Conservation (phyloP, 2,888 invertebrate species). For the Lissonota sp. region DNA sequence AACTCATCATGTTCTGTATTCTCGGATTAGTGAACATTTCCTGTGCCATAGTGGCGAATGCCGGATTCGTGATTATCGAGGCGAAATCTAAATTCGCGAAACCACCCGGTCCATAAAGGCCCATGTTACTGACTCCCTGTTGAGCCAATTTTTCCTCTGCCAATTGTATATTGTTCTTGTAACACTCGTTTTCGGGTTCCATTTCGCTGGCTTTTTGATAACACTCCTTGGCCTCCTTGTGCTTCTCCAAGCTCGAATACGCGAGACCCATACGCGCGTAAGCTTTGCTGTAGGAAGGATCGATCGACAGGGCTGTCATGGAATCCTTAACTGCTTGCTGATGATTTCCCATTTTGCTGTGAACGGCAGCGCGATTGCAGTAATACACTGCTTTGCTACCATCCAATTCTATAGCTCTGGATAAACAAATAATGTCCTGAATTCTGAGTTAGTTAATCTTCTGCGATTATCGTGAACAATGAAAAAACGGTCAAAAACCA, state of each 20-base stretch:
- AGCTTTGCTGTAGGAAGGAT: constrained; percentile 97
- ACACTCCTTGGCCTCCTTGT: constrained; percentile 93
- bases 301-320: constrained; percentile 93
- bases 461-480: constrained; percentile 60
- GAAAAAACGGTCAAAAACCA: background rate
- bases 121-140: constrained; percentile 70
- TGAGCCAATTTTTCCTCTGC: constrained; percentile 88
- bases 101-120: constrained; percentile 71
- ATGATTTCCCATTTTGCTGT: constrained; percentile 94
- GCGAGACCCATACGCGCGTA: constrained; percentile 96
- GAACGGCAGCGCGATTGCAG: constrained; percentile 98
- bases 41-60: constrained; percentile 93
- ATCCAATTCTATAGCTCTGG: constrained; percentile 94
- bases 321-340: constrained; percentile 95
- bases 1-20: constrained; percentile 91
- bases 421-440: constrained; percentile 72
- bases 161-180: constrained; percentile 93
- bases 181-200: constrained; percentile 96
- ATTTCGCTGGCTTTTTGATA: constrained; percentile 95
- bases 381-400: constrained; percentile 96
- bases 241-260: constrained; percentile 92
- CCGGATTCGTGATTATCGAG: constrained; percentile 91
- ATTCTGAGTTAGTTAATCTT: constrained; percentile 61
- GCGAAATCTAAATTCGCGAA: constrained; percentile 85
- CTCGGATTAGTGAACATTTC: constrained; percentile 94